Evolutionary conservation across 2,797 vertebrate species (phyloP).

Genomic region (Sebastes minor): DNA sequence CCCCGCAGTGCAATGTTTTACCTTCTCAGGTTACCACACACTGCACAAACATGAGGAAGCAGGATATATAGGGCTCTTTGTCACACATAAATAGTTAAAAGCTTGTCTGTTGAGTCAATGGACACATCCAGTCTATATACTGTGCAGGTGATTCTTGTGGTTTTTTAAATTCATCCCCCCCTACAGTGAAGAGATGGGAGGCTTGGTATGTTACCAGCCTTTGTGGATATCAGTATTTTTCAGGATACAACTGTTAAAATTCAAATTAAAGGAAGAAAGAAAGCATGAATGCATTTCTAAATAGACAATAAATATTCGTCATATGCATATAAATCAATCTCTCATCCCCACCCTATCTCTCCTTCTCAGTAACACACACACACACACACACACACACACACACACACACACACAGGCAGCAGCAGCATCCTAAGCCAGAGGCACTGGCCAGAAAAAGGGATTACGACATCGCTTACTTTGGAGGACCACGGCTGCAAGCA

Average conservation of each 20-base stretch:
- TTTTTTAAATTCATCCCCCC: background rate
- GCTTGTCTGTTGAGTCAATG: background rate
- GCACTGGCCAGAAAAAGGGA: conserved; percentile 67
- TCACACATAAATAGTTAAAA: background rate
- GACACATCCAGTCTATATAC: background rate
- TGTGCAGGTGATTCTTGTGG: background rate
- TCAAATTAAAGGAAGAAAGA: conserved; percentile 6
- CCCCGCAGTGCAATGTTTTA: background rate
- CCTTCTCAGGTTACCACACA: background rate
- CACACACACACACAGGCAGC: background rate
- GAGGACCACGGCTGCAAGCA: conserved; percentile 99
- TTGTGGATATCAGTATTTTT: conserved; percentile 10
- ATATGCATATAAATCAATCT: conserved; percentile 45
- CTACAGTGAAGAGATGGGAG: background rate
- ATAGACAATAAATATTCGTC: conserved; percentile 19
- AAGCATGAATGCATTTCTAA: conserved; percentile 14
- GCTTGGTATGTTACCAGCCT: background rate
- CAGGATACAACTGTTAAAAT: background rate
- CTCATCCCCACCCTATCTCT: conserved; percentile 28
- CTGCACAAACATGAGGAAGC: background rate
- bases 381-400: conserved; percentile 1
- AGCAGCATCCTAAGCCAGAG: conserved; percentile 47
- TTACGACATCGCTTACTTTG: conserved; percentile 96
- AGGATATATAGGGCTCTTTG: background rate
- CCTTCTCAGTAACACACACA: background rate